Evolutionary conservation across 2,113 vertebrate genomes (phyloP).

Genomic region (Collichthys lucidus): DNA sequence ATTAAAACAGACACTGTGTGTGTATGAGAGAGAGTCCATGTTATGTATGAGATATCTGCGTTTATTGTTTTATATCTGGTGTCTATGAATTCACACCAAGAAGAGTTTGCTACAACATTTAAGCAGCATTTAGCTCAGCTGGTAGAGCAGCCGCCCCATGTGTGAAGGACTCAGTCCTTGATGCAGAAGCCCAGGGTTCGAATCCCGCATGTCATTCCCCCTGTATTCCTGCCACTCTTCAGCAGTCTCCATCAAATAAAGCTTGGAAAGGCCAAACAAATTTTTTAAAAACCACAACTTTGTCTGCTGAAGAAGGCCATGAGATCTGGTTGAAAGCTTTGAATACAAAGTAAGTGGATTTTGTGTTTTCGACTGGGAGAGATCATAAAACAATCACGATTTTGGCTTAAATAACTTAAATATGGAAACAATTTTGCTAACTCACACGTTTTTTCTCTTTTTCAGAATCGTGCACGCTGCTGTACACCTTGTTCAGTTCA

Average conservation of each 20-base stretch:
- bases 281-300: not conserved
- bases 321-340: not conserved
- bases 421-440: not conserved
- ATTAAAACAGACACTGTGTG: not conserved
- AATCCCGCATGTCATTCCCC: too few species aligned
- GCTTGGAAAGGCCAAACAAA: too few species aligned
- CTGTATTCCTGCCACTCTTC: too few species aligned
- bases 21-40: not conserved
- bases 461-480: not conserved
- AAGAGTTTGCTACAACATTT: not conserved
- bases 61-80: not conserved
- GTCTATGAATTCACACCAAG: not conserved
- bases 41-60: not conserved
- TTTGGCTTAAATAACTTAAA: not conserved
- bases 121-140: too few species aligned
- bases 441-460: not conserved
- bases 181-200: too few species aligned
- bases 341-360: not conserved
- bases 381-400: not conserved
- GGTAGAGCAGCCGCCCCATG: too few species aligned
- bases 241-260: too few species aligned
- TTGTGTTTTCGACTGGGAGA: not conserved
- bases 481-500: conserved; percentile 37
- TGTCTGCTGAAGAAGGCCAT: not conserved
- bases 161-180: too few species aligned